Percentiles rank a stretch among this genome's conserved stretches.
These are phyloP conservation scores for Phyllostomus hastatus DNA, from an alignment of 2,113 vertebrate species.

Conservation along the genomic window DNA sequence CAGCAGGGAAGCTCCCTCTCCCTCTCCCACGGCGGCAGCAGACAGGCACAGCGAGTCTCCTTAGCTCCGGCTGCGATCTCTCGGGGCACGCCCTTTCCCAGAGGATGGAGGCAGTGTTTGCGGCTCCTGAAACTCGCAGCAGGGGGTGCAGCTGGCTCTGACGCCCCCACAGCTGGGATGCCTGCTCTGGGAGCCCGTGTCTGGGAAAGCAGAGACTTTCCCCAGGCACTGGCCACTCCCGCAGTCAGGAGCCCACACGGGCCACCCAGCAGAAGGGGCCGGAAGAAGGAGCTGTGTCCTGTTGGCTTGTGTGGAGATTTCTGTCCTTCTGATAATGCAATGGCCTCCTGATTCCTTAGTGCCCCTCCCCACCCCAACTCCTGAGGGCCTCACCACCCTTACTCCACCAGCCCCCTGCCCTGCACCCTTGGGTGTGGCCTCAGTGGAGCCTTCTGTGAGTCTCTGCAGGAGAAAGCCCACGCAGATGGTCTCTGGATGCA, in stretches of 20 bases:
- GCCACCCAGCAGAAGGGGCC: not conserved
- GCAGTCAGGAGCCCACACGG: fast-evolving
- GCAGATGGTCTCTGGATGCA: not conserved
- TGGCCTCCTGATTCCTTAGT: no score
- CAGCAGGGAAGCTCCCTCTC: fast-evolving
- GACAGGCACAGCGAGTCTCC: fast-evolving
- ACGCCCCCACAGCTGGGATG: not conserved
- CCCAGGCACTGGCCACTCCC: not conserved
- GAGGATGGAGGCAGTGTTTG: not conserved
- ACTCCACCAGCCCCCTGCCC: not conserved
- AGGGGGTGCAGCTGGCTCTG: not conserved
- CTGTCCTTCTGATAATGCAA: not conserved
- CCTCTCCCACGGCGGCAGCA: fast-evolving
- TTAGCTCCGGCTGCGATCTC: fast-evolving
- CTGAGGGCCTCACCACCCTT: not conserved
- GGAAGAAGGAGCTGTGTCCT: not conserved
- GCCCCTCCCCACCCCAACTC: not conserved
- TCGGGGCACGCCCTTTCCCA: not conserved
- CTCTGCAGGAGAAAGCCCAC: not conserved
- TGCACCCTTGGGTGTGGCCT: not conserved
- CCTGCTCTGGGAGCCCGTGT: not conserved
- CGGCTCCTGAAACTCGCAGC: no score
- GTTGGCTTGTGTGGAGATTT: fast-evolving
- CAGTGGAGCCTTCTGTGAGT: not conserved
- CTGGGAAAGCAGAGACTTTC: not conserved